Percentiles rank a stretch among this genome's conserved stretches.
phyloP scores from a whole-genome alignment of 2,113 vertebrate species.

The Pelmatolapia mariae region DNA sequence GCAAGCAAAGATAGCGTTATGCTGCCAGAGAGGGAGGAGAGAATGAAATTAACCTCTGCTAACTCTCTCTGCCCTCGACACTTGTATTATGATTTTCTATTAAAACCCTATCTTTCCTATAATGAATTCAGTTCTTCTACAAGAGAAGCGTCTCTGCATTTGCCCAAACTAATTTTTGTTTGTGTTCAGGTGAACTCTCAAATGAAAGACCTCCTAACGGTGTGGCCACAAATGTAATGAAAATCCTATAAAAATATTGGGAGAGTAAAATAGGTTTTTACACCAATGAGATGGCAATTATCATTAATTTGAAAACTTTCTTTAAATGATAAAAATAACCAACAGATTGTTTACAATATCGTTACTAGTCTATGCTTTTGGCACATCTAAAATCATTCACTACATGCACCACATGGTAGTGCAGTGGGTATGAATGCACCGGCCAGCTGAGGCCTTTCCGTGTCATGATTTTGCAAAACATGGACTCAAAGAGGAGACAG shows the following conservation, averaged over 20 bases:
- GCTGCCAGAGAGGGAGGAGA: constrained; percentile 37
- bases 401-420: not conserved
- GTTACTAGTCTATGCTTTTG: not conserved
- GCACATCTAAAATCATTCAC: not conserved
- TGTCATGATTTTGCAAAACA: not conserved
- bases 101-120: constrained; percentile 42
- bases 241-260: not conserved
- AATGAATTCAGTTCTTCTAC: constrained; percentile 37
- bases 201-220: not conserved
- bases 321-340: not conserved
- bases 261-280: not conserved
- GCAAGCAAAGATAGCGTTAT: constrained; percentile 49
- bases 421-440: not conserved
- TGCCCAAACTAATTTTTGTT: constrained; percentile 35
- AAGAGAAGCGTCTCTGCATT: not conserved
- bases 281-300: not conserved
- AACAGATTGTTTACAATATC: not conserved
- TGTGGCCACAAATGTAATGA: not conserved
- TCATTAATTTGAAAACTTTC: not conserved
- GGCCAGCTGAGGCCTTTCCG: not conserved
- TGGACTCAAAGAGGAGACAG: not conserved
- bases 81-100: constrained; percentile 61
- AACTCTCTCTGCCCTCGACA: constrained; percentile 36
- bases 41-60: constrained; percentile 61
- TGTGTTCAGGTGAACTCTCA: constrained; percentile 36